Percentiles rank a stretch among this genome's conserved stretches.
These are phyloP conservation scores for Ranitomeya variabilis DNA, from an alignment of 2,113 vertebrate species.

Conservation along the genomic window DNA sequence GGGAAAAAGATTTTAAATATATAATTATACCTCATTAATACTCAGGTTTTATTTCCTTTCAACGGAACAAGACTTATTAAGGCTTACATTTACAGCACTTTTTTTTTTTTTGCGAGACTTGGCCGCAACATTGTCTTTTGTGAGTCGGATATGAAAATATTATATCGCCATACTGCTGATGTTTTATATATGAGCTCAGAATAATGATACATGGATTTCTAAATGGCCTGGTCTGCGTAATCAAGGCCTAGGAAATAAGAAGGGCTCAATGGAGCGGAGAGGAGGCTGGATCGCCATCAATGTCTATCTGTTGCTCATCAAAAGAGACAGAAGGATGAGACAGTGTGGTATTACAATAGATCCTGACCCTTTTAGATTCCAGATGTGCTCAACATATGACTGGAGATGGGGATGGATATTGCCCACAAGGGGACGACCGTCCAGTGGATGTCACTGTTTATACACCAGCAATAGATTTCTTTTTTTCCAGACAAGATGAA, in stretches of 20 bases:
- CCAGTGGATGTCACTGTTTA: conserved; percentile 52
- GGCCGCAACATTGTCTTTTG: conserved; percentile 69
- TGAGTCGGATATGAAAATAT: conserved; percentile 68
- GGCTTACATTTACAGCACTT: conserved; percentile 85
- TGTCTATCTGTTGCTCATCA: conserved; percentile 13
- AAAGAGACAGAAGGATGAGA: conserved; percentile 39
- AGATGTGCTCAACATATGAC: conserved; percentile 52
- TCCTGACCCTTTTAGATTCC: conserved; percentile 43
- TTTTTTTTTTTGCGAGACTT: conserved; percentile 76
- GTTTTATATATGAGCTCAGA: not conserved
- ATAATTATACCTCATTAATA: conserved; percentile 98
- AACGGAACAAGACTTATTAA: conserved; percentile 89
- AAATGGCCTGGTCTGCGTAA: not conserved
- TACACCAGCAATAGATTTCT: not conserved
- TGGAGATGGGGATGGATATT: conserved; percentile 15
- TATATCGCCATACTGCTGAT: conserved; percentile 17
- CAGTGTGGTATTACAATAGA: conserved; percentile 22
- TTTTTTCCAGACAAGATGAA: not conserved
- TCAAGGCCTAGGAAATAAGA: not conserved
- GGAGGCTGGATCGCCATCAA: not conserved
- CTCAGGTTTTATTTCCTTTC: conserved; percentile 89
- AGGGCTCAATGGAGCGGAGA: not conserved
- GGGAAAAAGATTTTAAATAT: conserved; percentile 92
- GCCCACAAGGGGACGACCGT: conserved; percentile 25
- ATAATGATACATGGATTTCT: conserved; percentile 14